Percentiles rank a stretch among this genome's conserved stretches.
Evolutionary conservation across 1,140 invertebrate genomes (phyloP).

Genomic region (Procambarus clarkii): DNA sequence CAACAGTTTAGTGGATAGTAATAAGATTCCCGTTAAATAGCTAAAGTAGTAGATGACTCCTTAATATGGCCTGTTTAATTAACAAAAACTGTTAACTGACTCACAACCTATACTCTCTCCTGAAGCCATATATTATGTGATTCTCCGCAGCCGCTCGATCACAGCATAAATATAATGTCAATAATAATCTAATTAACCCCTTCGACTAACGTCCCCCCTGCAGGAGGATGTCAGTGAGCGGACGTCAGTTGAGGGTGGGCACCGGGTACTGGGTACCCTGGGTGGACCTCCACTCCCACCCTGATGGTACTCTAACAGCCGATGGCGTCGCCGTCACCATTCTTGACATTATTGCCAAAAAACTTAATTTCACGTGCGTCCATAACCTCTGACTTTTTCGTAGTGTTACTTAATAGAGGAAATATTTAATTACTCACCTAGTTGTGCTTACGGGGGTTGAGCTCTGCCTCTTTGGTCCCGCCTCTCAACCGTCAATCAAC

Average conservation of each 20-base stretch:
- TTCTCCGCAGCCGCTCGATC: too few species aligned
- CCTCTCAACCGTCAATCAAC: too few species aligned
- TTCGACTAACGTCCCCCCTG: not conserved
- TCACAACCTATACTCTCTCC: not conserved
- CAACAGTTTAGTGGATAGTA: too few species aligned
- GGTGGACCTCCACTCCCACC: slow-evolving; percentile 7
- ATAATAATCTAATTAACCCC: not conserved
- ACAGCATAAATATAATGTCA: too few species aligned
- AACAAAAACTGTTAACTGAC: not conserved
- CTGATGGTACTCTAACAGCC: not conserved
- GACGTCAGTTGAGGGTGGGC: not conserved
- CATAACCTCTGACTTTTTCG: too few species aligned
- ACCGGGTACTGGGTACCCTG: slow-evolving; percentile 24
- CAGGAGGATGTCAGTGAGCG: not conserved
- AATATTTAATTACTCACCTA: too few species aligned
- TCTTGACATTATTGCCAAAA: slow-evolving; percentile 8
- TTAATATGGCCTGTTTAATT: not conserved
- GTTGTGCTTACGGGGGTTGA: too few species aligned
- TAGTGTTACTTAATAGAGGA: too few species aligned
- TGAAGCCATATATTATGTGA: not conserved
- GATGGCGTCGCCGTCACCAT: not conserved
- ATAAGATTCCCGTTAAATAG: too few species aligned
- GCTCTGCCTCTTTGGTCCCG: too few species aligned
- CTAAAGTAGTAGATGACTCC: not conserved
- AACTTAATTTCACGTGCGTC: slow-evolving; percentile 36